Percentiles rank a stretch among this genome's conserved stretches.
Evolutionary conservation across 2,888 invertebrate species (phyloP).

Genomic region (Drepanosiphum platanoidis): DNA sequence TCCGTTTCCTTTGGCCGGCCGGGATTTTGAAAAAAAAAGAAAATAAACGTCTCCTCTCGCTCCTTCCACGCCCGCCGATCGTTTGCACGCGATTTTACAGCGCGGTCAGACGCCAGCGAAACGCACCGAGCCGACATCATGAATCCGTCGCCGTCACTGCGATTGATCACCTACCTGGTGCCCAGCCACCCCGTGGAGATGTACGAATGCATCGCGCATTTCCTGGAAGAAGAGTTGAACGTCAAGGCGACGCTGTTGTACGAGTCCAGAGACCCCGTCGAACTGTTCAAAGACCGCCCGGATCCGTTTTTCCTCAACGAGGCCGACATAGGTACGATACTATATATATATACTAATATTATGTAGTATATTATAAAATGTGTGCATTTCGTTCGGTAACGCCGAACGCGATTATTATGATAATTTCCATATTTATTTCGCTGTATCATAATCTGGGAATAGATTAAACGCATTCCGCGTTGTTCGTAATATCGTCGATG

Average conservation of each 20-base stretch:
- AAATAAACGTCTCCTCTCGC: no score
- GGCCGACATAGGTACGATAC: conserved; percentile 71
- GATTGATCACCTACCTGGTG: conserved; percentile 73
- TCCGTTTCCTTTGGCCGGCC: neutral
- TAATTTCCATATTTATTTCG: no score
- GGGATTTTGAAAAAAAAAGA: neutral
- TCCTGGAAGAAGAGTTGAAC: conserved; percentile 70
- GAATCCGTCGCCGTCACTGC: conserved; percentile 66
- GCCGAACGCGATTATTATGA: no score
- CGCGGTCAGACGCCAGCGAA: neutral
- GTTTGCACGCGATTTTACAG: neutral
- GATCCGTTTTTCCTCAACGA: conserved; percentile 72
- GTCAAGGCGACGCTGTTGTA: conserved; percentile 71
- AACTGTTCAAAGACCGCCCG: conserved; percentile 68
- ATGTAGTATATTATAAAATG: no score
- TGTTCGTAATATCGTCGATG: neutral
- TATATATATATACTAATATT: no score
- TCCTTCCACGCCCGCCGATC: neutral
- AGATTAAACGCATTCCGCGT: no score
- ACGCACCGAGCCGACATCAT: neutral
- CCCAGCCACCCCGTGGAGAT: conserved; percentile 73
- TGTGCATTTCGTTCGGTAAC: no score
- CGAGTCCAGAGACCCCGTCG: conserved; percentile 71
- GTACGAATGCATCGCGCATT: conserved; percentile 71
- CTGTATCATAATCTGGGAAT: no score